These are phyloP conservation scores for Epinotia nisella DNA, from an alignment of 2,888 invertebrate genomes.

Conservation along the genomic window DNA sequence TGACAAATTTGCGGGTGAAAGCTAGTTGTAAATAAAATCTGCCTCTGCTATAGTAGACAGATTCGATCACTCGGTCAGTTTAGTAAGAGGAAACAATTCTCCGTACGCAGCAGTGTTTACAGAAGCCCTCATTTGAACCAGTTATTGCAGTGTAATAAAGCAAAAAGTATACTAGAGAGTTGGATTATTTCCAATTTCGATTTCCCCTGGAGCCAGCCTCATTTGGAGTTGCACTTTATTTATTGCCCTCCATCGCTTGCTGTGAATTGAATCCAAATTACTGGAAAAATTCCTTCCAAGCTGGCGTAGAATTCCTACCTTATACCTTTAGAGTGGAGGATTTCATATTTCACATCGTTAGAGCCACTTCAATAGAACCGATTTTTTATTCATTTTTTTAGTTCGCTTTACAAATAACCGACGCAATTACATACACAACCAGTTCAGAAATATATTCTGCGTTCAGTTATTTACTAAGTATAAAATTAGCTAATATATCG, in stretches of 20 bases:
- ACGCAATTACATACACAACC: neutral
- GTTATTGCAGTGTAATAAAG: slow-evolving; percentile 68
- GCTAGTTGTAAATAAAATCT: neutral
- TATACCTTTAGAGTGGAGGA: slow-evolving; percentile 42
- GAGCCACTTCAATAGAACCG: slow-evolving; percentile 23
- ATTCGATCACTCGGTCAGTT: neutral
- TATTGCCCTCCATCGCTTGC: slow-evolving; percentile 69
- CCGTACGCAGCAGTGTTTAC: slow-evolving; percentile 31
- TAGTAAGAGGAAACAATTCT: slow-evolving; percentile 10
- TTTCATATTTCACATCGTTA: slow-evolving; percentile 40
- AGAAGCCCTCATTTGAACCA: slow-evolving; percentile 57
- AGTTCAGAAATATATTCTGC: neutral
- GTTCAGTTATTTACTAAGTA: neutral
- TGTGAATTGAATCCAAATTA: slow-evolving; percentile 78
- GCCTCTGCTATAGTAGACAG: neutral
- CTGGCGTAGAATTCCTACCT: slow-evolving; percentile 53
- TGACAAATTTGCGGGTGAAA: neutral
- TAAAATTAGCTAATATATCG: neutral
- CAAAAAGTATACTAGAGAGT: slow-evolving; percentile 67
- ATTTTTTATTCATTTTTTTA: neutral
- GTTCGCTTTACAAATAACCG: neutral
- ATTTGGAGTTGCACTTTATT: slow-evolving; percentile 77
- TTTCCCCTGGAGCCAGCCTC: slow-evolving; percentile 60
- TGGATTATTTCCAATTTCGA: slow-evolving; percentile 74
- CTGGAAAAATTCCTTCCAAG: slow-evolving; percentile 64